phyloP scores from a whole-genome alignment of 1,140 invertebrate species.

The Pollicipes pollicipes region DNA sequence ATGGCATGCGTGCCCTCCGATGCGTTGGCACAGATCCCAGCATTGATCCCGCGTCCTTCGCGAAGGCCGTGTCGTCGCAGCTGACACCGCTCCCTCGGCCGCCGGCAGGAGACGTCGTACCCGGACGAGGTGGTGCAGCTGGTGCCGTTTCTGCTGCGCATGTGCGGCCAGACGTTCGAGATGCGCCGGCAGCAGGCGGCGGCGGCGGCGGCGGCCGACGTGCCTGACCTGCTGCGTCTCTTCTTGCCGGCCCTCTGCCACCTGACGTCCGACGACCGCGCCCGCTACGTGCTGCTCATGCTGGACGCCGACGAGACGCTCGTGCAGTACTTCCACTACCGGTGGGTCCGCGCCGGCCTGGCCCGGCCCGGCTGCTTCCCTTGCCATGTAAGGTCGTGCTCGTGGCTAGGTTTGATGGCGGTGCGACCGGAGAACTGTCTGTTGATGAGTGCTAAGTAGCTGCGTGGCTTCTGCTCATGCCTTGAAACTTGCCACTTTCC shows the following conservation, averaged over 20 bases:
- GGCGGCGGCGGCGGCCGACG: conserved; percentile 34
- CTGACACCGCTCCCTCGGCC: too few relatives aligned
- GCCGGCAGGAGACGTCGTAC: background rate
- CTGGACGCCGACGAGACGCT: conserved; percentile 25
- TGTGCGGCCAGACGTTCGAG: conserved; percentile 7
- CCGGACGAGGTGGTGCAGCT: conserved; percentile 23
- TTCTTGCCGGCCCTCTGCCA: conserved; percentile 74
- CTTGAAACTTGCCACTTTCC: too few relatives aligned
- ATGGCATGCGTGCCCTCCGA: too few relatives aligned
- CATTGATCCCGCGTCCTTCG: too few relatives aligned
- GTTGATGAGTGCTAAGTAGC: too few relatives aligned
- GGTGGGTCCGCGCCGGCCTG: background rate
- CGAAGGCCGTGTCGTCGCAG: too few relatives aligned
- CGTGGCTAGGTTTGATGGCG: too few relatives aligned
- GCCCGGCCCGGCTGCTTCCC: too few relatives aligned
- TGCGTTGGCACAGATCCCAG: too few relatives aligned
- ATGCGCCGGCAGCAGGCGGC: conserved; percentile 6
- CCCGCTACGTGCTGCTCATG: conserved; percentile 58
- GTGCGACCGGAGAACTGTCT: too few relatives aligned
- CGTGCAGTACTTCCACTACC: conserved; percentile 20
- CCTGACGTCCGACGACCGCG: conserved; percentile 70
- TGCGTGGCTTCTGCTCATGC: too few relatives aligned
- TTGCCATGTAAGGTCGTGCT: too few relatives aligned
- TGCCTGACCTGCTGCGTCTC: conserved; percentile 51
- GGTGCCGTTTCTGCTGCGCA: conserved; percentile 50